Base-by-base conservation (phyloP, 2,888 invertebrate genomes). In the Apamea anceps region DNA sequence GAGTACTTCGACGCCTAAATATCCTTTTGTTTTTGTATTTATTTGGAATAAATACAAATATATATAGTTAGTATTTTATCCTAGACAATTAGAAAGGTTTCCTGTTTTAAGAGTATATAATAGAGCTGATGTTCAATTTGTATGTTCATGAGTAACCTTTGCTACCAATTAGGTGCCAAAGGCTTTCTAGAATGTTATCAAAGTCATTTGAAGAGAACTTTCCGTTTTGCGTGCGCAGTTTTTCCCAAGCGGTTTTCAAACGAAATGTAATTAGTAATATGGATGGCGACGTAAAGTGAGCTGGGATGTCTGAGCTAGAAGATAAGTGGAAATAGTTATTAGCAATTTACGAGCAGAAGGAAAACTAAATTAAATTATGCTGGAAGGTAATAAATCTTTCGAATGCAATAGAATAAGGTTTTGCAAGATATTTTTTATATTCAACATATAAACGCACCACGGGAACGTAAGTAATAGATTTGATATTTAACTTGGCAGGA, bases 241-340 rank as follows among this genome's bases (percentile, higher is more conserved):
- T 87, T 87, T 82, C 65, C 73, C 74, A 57, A 82, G 74, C 25
- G 82, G 48, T 21, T 79, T 77, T 66, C 70, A 77, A 77, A 83
- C 45, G 70, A 75, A 86, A 86, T 80, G 80, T 77, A 84, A 85
- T 85, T 85, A 86, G 77, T 65, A 75, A 67, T 77, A 77, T 65
- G 73, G 42, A 80, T 75, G 21, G 65, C n/a, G 37, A 85, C 54
- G 79, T 79, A 75, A 79, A 79, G 48, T 72, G 62, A 86, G 63
- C 72, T 62, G 10, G 54, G 66, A 66, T 75, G 66, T 79, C 83
- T 82, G 75, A 57, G 65, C 70, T 75, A 67, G 62, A 70, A 86
- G 87, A 86, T 85, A 86, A 86, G 84, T 86, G 75, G 77, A 32
- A 80, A 84, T 80, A 77, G 66, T 82, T 82, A 86, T 85, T 60